A percentile compares a stretch with the other conserved stretches of the same genome.
Evolutionary conservation across 2,113 vertebrate genomes (phyloP).

Genomic region (Pedionomus torquatus): DNA sequence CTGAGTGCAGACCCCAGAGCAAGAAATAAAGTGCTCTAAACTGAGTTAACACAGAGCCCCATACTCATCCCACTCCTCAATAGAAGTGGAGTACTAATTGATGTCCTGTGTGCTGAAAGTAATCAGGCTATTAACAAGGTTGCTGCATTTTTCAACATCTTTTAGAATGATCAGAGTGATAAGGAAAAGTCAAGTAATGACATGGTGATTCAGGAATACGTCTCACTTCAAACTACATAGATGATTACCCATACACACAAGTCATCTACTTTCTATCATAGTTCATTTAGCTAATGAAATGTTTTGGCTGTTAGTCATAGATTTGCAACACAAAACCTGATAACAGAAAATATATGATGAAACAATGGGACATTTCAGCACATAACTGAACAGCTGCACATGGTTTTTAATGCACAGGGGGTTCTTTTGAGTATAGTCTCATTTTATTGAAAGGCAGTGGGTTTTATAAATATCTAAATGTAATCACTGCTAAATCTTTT

Average conservation of each 20-base stretch:
- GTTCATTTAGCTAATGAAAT: constrained; percentile 51
- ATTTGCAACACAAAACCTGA: neutral
- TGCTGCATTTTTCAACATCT: neutral
- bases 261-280: neutral
- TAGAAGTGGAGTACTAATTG: neutral
- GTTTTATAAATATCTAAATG: constrained; percentile 7
- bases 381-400: neutral
- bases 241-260: neutral
- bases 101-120: neutral
- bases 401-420: neutral
- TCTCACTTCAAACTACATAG: neutral
- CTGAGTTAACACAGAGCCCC: neutral
- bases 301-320: constrained; percentile 37
- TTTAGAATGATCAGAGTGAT: neutral
- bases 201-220: neutral
- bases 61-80: neutral
- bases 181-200: neutral
- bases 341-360: neutral
- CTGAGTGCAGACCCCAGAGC: neutral
- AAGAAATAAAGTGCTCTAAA: neutral
- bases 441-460: neutral
- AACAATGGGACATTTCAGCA: neutral
- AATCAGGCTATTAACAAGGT: neutral
- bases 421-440: neutral
- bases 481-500: neutral